phyloP scores from a whole-genome alignment of 2,113 vertebrate genomes.

The Gallinago undulata region DNA sequence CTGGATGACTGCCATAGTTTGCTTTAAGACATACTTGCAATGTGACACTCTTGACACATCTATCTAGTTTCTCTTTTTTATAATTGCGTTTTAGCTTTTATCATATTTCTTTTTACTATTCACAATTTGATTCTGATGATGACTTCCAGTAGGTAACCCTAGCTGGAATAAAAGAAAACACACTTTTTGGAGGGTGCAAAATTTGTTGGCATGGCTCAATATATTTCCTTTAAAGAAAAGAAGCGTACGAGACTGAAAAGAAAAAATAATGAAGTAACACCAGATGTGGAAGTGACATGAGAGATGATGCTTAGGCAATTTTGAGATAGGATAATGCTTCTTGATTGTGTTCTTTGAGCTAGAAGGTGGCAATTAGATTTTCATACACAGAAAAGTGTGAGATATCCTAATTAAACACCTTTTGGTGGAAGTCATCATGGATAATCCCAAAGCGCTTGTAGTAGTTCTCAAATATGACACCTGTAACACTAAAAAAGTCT shows the following conservation, averaged over 20 bases:
- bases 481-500: slow-evolving; percentile 9
- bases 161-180: not conserved
- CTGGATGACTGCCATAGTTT: not conserved
- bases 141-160: not conserved
- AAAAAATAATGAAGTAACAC: not conserved
- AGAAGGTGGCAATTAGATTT: slow-evolving; percentile 76
- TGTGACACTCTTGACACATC: not conserved
- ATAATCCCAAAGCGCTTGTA: slow-evolving; percentile 44
- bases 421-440: slow-evolving; percentile 57
- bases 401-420: slow-evolving; percentile 85
- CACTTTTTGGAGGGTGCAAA: not conserved
- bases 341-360: slow-evolving; percentile 67
- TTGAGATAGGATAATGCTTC: slow-evolving; percentile 53
- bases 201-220: not conserved
- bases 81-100: not conserved
- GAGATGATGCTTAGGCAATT: slow-evolving; percentile 7
- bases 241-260: not conserved
- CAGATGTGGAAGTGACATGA: slow-evolving; percentile 8
- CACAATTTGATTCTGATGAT: not conserved
- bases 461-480: slow-evolving; percentile 56
- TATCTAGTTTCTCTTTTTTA: not conserved
- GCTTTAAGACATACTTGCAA: not conserved
- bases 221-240: not conserved
- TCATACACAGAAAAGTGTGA: slow-evolving; percentile 67
- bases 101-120: not conserved